Base-by-base conservation (phyloP, 2,888 invertebrate species). In the Brachynemurus nebulosus region DNA sequence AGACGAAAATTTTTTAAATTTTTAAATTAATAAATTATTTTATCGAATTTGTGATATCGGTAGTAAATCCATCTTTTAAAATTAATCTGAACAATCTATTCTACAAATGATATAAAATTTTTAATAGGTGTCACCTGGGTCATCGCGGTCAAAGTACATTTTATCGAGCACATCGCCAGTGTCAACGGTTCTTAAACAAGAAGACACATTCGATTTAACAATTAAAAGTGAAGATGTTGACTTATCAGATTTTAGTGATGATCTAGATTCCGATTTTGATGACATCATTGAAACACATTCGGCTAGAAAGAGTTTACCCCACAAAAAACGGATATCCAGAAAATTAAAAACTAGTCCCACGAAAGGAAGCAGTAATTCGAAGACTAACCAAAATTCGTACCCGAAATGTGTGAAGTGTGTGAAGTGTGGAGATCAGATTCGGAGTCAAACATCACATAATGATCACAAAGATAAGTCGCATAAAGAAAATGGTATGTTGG, bases 281-380 rank as follows among this genome's bases (percentile, higher is more conserved):
- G 44, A 17, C 38, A 60, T 60, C 49, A 57, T 54, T 38, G 64
- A 62, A 45, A 57, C 53, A 33, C 57, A 60, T 12, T 53, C 60
- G 9, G 61, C 61, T 3, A 78, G 78, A 51, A 79, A 83, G 60
- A 81, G 81, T 50, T 63, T 89, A 45, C 89, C 89, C 1, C 89
- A 89, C 59, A 89, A 89, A 61, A 90, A 90, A 60, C 69, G 89
- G 45, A 86, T 89, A 51, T 81, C 88, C 0, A 69, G 78, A 45
- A 88, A 86, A 55, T 64, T 88, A 16, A 78, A 78, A 54, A 72
- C 66, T 50, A 56, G 45, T 18, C 45, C 50, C 2, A 45, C 51
- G 14, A 34, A 64, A 58, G 36, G 60, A 20, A 17, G 12, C 12
- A 6, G 20, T 7, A 12, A 3, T 19, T 14, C 20, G 20, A 37